Base-by-base conservation (phyloP, 2,113 vertebrate species). In the Triplophysa rosa region DNA sequence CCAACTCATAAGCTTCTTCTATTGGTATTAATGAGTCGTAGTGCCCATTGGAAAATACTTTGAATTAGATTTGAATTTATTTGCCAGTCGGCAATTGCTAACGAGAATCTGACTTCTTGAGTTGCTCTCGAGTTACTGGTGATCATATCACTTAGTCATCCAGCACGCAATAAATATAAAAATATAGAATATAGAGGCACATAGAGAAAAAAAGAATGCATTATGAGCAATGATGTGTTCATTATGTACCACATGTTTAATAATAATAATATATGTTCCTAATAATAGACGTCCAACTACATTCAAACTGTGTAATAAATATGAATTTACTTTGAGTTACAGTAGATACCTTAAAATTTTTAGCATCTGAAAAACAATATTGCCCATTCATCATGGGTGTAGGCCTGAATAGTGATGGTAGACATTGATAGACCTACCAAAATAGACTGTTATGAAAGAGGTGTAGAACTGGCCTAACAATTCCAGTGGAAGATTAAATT, bases 11-110 rank as follows among this genome's bases (percentile, higher is more conserved):
- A 54, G 47, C 68, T 29, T 56, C 45, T 70, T 70, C 24, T 70
- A 47, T 4, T 70, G 49, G 49, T 70, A 54, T 70, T 56, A 49
- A 70, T 70, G 68, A 56, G 68, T 70, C 68, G 54, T 49, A 54
- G 6, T 2, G 26, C 26, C 47, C 68, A 70, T 24, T 56, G 68
- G 68, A 70, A 70, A 70, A 24, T 70, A 12, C 68, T 29, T 56
- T 56, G 9, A 70, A 70, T 33, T 26, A 56, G 24, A 70, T 29
- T 56, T n/a, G 16, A 24, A 37, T 19, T n/a, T 70, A 33, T 70
- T 33, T 54, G 47, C 49, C 47, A 70, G 49, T 70, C 47, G 19
- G 17, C 19, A 26, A 52, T 45, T 23, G 49, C 24, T 70, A 54
- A 13, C 26, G 68, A 70, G 68, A 70, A 70, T 56, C 26, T n/a